A percentile compares a stretch with the other conserved stretches of the same genome.
Evolutionary conservation across 1,140 invertebrate genomes (phyloP).

Genomic region (Liolophura sinensis): DNA sequence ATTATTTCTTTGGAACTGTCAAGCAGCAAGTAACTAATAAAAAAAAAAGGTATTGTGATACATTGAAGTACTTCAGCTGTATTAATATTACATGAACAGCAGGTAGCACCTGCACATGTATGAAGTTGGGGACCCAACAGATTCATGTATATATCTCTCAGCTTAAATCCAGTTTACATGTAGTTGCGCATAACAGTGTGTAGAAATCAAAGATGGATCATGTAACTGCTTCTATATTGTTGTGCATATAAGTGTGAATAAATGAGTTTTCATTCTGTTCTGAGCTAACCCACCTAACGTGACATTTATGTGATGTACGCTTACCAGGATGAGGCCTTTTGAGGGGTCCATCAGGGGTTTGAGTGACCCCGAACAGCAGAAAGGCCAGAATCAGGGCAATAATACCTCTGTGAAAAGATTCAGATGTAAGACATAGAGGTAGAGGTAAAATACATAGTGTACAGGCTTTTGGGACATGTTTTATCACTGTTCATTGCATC

Average conservation of each 20-base stretch:
- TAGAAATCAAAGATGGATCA: too few species aligned
- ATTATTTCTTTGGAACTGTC: too few species aligned
- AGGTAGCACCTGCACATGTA: too few species aligned
- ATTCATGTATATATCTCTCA: too few species aligned
- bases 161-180: too few species aligned
- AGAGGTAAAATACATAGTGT: slow-evolving; percentile 1
- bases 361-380: slow-evolving; percentile 65
- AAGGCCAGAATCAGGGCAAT: slow-evolving; percentile 63
- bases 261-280: not conserved
- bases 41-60: too few species aligned
- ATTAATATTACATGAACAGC: too few species aligned
- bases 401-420: slow-evolving; percentile 59
- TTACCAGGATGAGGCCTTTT: slow-evolving; percentile 66
- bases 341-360: slow-evolving; percentile 68
- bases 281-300: not conserved
- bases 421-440: not conserved
- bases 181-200: too few species aligned
- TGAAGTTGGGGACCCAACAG: too few species aligned
- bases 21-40: too few species aligned
- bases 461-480: slow-evolving; percentile 1
- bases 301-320: not conserved
- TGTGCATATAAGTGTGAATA: not conserved
- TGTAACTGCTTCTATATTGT: too few species aligned
- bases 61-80: too few species aligned
- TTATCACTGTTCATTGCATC: not conserved